Evolutionary conservation across 2,797 vertebrate species (phyloP), one percentile per base, ranked within the genome.

Genomic region (Podarcis lilfordi): DNA sequence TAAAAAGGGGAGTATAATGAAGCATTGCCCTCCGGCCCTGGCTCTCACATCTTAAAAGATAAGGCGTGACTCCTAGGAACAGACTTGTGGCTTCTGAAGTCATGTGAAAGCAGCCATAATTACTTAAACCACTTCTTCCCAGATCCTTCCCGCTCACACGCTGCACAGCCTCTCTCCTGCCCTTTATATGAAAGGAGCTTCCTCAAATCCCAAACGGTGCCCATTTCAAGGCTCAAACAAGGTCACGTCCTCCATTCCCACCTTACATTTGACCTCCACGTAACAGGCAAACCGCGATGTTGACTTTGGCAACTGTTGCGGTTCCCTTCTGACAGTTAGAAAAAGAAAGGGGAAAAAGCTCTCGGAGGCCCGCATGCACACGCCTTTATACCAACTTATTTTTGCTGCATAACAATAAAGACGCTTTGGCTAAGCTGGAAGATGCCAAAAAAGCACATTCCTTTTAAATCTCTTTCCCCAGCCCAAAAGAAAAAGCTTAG

Each of bases 261-360:
- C 66, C 66, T 76, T n/a, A 59, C 5, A 6, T 77, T 59, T 85
- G 89, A 77, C 86, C 89, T 90, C 86, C 72, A 90, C 29, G 40
- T 59, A 27, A 23, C 1, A 50, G 66, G 17, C 25, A n/a, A 43
- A 5, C 68, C 8, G 5, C 9, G 1, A 29, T 40, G 61, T 82
- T 85, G 84, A 86, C 78, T 76, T 81, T 85, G 68, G 25, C 72
- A 75, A 75, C 79, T 66, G 59, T 27, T 37, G 77, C 85, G 17
- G 19, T n/a, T 27, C 40, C 17, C 55, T 23, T 80, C 55, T 66
- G 59, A 29, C 80, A 40, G 45, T 8, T 27, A 43, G 19, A 19
- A 45, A 8, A 76, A 9, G 45, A 50, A 50, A 50, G 50, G 50
- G 17, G 13, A 8, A 76, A 77, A 25, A 55, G 35, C 13, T 71